Conservation (phyloP, 2,888 invertebrate genomes). For the Mayetiola destructor region DNA sequence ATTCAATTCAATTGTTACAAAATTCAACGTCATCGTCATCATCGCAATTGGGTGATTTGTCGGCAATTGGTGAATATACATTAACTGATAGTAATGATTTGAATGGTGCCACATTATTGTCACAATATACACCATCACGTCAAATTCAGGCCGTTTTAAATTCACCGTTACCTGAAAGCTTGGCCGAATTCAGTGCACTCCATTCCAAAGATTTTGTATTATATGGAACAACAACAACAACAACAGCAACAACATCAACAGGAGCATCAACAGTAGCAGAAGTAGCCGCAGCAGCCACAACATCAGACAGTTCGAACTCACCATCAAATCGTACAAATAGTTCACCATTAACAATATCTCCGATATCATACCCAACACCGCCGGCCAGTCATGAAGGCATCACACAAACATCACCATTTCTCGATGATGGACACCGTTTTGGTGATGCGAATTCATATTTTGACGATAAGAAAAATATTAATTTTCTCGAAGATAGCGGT, state of each 20-base stretch:
- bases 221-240: conserved; percentile 33
- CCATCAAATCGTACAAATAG: conserved; percentile 36
- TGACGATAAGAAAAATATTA: conserved; percentile 28
- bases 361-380: conserved; percentile 71
- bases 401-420: conserved; percentile 34
- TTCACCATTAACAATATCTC: conserved; percentile 51
- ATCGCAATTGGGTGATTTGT: conserved; percentile 49
- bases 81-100: conserved; percentile 31
- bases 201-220: conserved; percentile 42
- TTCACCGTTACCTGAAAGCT: conserved; percentile 61
- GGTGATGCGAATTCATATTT: conserved; percentile 33
- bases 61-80: conserved; percentile 47
- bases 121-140: conserved; percentile 20
- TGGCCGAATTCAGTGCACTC: conserved; percentile 71
- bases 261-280: conserved; percentile 50
- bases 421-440: conserved; percentile 32
- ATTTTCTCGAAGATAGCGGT: conserved; percentile 25
- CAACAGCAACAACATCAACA: conserved; percentile 30
- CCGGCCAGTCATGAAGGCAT: conserved; percentile 73
- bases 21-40: conserved; percentile 39
- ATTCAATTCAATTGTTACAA: conserved; percentile 50
- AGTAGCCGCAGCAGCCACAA: conserved; percentile 65
- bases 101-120: conserved; percentile 11
- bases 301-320: conserved; percentile 36
- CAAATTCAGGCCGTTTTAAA: conserved; percentile 60